Evolutionary conservation across 92 coral and sea anemone genomes (phyloP), one percentile per base, ranked within the genome.

Genomic region (Blastomussa wellsi): DNA sequence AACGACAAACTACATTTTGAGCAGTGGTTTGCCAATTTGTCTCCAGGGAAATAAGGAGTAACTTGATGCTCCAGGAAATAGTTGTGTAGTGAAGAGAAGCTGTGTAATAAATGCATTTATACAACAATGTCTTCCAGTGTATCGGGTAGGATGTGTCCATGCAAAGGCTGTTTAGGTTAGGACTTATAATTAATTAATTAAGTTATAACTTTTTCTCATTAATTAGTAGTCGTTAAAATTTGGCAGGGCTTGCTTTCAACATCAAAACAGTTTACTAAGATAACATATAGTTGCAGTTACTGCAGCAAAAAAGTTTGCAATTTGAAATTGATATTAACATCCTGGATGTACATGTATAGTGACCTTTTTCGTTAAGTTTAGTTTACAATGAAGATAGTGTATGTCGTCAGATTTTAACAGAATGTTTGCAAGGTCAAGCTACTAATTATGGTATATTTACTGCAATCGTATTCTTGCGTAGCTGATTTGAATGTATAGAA

Each of bases 21-120:
- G 32, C 47, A 57, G 14, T 47, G 38, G 60, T 4, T 37, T 22
- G 17, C 53, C 53, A 71, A 70, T 71, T 71, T 71, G 68, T 72
- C 10, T 10, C 12, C 20, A 11, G 33, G 60, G 49, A 71, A 51
- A 33, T 48, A 13, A 24, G 74, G 13, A 53, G 66, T 24, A 82
- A 70, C 37, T 7, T 52, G 85, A 81, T 36, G 26, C 53, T 71
- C 24, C 69, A 35, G 86, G 35, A 26, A 32, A 71, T 72, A 82
- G 86, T 82, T 81, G 29, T 31, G 67, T 44, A 33, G 76, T 4
- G 64, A 80, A 80, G 31, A 19, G 67, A 68, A 68, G 48, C 66
- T 68, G 33, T 36, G 48, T 22, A 13, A n/a, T 70, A 6, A 19
- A 36, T 38, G 5, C 13, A 37, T 70, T 38, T 24, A 68, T 17